Conservation (phyloP, 2,113 vertebrate species). For the Prietella phreatophila region DNA sequence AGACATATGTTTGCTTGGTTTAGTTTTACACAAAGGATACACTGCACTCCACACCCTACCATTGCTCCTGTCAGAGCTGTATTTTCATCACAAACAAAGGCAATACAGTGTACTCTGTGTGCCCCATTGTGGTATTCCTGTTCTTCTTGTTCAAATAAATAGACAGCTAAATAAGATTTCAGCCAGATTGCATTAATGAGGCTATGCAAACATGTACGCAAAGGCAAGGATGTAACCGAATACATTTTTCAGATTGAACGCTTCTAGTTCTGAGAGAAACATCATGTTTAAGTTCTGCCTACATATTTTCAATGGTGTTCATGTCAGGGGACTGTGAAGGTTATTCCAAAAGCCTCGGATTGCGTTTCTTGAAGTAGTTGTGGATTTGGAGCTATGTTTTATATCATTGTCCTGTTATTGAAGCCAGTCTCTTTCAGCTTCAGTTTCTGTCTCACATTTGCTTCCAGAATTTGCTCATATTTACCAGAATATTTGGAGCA, state of each 20-base stretch:
- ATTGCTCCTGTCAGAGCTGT: constrained; percentile 29
- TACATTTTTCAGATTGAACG: background rate
- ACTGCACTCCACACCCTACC: constrained; percentile 22
- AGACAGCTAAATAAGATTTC: background rate
- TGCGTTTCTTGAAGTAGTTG: background rate
- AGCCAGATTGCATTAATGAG: constrained; percentile 20
- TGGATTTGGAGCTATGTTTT: background rate
- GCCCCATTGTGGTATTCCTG: background rate
- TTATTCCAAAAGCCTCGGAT: background rate
- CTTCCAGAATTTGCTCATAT: background rate
- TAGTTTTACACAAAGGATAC: background rate
- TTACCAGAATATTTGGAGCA: background rate
- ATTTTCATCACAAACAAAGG: background rate
- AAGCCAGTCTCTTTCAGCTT: background rate
- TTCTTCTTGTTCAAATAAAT: constrained; percentile 8
- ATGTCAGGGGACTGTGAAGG: background rate
- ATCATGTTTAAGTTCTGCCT: background rate
- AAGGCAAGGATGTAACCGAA: background rate
- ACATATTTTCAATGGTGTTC: background rate
- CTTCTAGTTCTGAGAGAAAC: background rate
- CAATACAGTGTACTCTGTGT: background rate
- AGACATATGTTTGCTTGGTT: constrained; percentile 14
- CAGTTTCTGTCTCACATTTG: background rate
- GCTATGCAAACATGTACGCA: background rate
- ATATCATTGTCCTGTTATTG: background rate